Evolutionary conservation across 2,888 invertebrate genomes (phyloP), one percentile per base, ranked within the genome.

Genomic region (Netelia fuscicornis): DNA sequence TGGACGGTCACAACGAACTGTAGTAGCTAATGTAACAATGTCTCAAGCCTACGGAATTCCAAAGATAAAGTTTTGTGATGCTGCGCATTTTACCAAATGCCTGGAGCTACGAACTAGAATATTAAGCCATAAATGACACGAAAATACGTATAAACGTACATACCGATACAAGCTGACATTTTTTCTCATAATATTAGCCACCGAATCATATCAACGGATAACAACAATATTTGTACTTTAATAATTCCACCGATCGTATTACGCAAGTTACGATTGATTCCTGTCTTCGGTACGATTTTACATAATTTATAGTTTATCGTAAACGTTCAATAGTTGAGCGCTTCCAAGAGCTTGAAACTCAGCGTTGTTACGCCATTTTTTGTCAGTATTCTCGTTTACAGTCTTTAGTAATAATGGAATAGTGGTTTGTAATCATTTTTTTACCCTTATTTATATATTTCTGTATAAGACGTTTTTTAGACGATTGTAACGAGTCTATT

Each of bases 1-100:
- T 67, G 23, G 52, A 30, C 10, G 23, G 44, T 44, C 58, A 79
- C 78, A 85, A 75, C 85, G 85, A 82, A 80, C 65, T 76, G 54
- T 64, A 30, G 30, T 30, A 60, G 65, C 48, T 60, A 67, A 54
- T 62, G 20, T 60, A 72, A 65, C 10, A 58, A 82, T 71, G 64
- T 82, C 58, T 60, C 30, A 54, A 75, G 75, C 75, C 71, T 71
- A 64, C 76, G 81, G 74, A 75, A 70, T 85, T 65, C 48, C 64
- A 60, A 65, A 70, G 64, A 75, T 62, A 62, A 78, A 23, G 67
- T 77, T 81, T 75, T 78, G 74, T 78, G 77, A 84, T 78, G 70
- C 65, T 72, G 67, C 30, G 75, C 81, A 84, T 78, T 78, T 75
- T 81, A 52, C n/a, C 48, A 54, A 37, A 72, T 76, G 75, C 67